Base-by-base conservation (phyloP, 2,797 vertebrate species). In the Artibeus lituratus region DNA sequence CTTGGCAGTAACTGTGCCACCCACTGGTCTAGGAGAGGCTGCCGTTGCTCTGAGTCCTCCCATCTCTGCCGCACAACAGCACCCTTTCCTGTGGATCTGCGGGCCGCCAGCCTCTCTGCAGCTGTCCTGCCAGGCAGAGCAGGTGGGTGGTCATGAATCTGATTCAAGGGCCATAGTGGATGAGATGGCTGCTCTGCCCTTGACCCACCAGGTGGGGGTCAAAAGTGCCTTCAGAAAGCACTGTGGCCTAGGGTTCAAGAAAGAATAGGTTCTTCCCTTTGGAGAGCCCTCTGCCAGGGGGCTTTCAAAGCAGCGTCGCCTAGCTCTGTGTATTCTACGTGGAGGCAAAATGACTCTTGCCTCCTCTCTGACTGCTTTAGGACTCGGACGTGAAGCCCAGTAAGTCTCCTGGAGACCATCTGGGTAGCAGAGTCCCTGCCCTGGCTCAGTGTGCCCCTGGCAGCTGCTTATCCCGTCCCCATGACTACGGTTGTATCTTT, bases 11-110 rank as follows among this genome's bases (percentile, higher is more conserved):
- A 16, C 2, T 32, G 67, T 6, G 55, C 55, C 59, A 3, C 18
- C 44, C 26, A 69, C 19, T 26, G 7, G 10, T 76, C n/a, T 6
- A 11, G 53, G 87, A n/a, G 62, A 47, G 39, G 59, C 24, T 0
- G 1, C 7, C 32, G 62, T 12, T 18, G 1, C 59, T 51, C 24
- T 10, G 55, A 57, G 55, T 26, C 3, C 55, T 5, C 35, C 2
- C 0, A 51, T 4, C 26, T 21, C 37, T 21, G 22, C 74, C 55
- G 5, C 24, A 22, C 0, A 0, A 2, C 73, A 6, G 42, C 10
- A 21, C 16, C 90, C 15, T 42, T 29, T 39, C 18, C 14, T n/a
- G 10, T 14, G 19, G 21, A 6, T 22, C 44, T 24, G 35, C 42
- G 0, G 0, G 47, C 26, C 47, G 21, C 19, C 78, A 16, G 10